Percentiles rank a stretch among this genome's conserved stretches.
Evolutionary conservation across 1,140 invertebrate genomes (phyloP).

Genomic region (Drosophila pallidifrons): DNA sequence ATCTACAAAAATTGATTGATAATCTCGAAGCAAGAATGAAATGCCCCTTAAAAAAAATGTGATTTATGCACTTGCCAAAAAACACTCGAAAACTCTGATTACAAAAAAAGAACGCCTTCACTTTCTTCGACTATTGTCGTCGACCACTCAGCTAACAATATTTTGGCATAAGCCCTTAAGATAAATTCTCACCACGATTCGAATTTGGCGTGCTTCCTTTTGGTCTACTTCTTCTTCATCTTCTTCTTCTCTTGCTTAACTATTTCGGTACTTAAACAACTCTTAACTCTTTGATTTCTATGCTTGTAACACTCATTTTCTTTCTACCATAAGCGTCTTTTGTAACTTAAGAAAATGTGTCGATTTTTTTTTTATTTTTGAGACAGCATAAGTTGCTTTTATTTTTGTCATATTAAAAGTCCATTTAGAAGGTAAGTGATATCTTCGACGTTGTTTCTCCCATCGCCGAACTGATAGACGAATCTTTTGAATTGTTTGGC

Average conservation of each 20-base stretch:
- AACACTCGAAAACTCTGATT: conserved; percentile 6
- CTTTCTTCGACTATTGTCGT: conserved; percentile 24
- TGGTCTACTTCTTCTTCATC: conserved; percentile 32
- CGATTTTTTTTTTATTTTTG: conserved; percentile 4
- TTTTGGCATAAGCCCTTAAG: conserved; percentile 11
- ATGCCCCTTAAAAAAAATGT: conserved; percentile 1
- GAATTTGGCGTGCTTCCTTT: conserved; percentile 38
- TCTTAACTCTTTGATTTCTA: conserved; percentile 27
- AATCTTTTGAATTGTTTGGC: conserved; percentile 7
- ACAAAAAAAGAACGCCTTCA: conserved; percentile 4
- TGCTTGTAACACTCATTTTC: conserved; percentile 41
- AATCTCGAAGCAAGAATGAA: conserved; percentile 9
- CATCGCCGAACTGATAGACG: conserved; percentile 1
- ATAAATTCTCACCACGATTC: conserved; percentile 21
- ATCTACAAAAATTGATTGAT: conserved; percentile 24
- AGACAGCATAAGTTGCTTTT: conserved; percentile 8
- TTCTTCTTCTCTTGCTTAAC: conserved; percentile 38
- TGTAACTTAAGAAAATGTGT: conserved; percentile 7
- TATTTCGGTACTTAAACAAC: conserved; percentile 15
- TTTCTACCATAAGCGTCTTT: not conserved
- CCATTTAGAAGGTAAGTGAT: conserved; percentile 44
- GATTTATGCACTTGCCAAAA: conserved; percentile 30
- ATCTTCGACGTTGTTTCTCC: conserved; percentile 25
- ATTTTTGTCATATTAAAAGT: conserved; percentile 14
- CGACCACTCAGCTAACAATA: conserved; percentile 2